These are phyloP conservation scores for Crocallis elinguaria DNA, from an alignment of 2,888 invertebrate species.

Conservation along the genomic window DNA sequence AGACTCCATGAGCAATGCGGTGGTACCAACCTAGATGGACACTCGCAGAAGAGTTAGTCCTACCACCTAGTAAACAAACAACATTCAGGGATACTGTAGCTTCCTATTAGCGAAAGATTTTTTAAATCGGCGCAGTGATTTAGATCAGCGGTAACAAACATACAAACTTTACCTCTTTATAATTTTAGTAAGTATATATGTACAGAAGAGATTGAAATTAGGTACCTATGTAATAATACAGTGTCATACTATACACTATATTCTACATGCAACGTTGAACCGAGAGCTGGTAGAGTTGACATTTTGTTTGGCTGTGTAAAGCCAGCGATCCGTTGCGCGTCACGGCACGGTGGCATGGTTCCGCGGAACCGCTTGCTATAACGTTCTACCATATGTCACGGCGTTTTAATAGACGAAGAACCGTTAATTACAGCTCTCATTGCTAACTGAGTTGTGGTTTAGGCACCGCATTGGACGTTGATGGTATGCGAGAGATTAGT, in stretches of 20 bases:
- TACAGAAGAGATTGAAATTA: no score
- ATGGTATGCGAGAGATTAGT: not conserved
- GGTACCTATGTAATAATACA: no score
- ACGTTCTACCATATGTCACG: slow-evolving; percentile 12
- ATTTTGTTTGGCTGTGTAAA: slow-evolving; percentile 38
- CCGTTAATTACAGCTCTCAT: slow-evolving; percentile 3
- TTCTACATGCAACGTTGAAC: not conserved
- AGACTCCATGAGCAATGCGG: no score
- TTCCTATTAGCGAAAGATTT: no score
- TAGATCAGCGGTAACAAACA: no score
- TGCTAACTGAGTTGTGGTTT: not conserved
- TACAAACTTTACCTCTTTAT: no score
- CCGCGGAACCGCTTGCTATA: slow-evolving; percentile 37
- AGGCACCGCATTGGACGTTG: not conserved
- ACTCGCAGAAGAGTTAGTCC: no score
- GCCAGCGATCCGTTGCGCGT: slow-evolving; percentile 55
- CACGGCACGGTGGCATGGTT: slow-evolving; percentile 50
- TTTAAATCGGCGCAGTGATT: no score
- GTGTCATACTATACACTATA: not conserved
- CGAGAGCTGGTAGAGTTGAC: slow-evolving; percentile 31
- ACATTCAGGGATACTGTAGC: no score
- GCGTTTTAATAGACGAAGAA: slow-evolving; percentile 10
- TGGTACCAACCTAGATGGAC: no score
- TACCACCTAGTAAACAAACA: no score
- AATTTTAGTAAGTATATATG: no score